Percentiles rank a stretch among this genome's conserved stretches.
phyloP scores from a whole-genome alignment of 2,888 invertebrate genomes.

The Pseudoips prasinana region DNA sequence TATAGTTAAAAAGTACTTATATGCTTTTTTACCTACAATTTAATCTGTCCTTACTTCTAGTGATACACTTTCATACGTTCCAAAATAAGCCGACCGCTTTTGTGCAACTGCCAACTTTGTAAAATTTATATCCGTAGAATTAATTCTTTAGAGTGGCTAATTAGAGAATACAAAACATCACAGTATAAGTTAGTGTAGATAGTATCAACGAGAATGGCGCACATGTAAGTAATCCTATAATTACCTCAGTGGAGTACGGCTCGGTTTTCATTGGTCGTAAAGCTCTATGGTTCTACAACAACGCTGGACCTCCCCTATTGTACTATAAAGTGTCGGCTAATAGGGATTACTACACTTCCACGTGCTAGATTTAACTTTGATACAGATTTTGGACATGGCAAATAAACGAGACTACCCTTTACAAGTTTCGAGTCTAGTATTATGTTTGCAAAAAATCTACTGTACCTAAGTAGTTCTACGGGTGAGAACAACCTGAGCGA shows the following conservation, averaged over 20 bases:
- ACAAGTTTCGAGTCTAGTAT: neutral
- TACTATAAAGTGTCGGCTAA: slow-evolving; percentile 72
- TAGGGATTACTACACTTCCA: slow-evolving; percentile 71
- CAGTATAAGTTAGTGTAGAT: slow-evolving; percentile 18
- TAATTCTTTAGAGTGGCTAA: too few relatives aligned
- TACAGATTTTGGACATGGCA: slow-evolving; percentile 39
- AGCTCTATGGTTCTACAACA: slow-evolving; percentile 67
- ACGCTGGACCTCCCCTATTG: slow-evolving; percentile 58
- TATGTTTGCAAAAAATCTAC: too few relatives aligned
- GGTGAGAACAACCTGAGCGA: too few relatives aligned
- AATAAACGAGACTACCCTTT: slow-evolving; percentile 18
- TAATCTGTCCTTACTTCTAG: too few relatives aligned
- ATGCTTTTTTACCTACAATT: too few relatives aligned
- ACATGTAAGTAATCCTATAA: slow-evolving; percentile 72
- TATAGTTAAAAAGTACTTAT: too few relatives aligned
- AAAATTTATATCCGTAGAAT: too few relatives aligned
- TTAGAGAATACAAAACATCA: slow-evolving; percentile 9
- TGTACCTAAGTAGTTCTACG: too few relatives aligned
- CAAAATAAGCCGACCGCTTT: too few relatives aligned
- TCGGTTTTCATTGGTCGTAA: slow-evolving; percentile 74
- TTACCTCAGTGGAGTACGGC: slow-evolving; percentile 63
- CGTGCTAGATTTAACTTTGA: slow-evolving; percentile 57
- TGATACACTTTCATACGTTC: too few relatives aligned
- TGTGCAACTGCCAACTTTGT: too few relatives aligned
- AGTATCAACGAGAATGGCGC: slow-evolving; percentile 21